These are phyloP conservation scores for Drosophila melanosoma DNA, from an alignment of 2,888 invertebrate species.

Conservation along the genomic window DNA sequence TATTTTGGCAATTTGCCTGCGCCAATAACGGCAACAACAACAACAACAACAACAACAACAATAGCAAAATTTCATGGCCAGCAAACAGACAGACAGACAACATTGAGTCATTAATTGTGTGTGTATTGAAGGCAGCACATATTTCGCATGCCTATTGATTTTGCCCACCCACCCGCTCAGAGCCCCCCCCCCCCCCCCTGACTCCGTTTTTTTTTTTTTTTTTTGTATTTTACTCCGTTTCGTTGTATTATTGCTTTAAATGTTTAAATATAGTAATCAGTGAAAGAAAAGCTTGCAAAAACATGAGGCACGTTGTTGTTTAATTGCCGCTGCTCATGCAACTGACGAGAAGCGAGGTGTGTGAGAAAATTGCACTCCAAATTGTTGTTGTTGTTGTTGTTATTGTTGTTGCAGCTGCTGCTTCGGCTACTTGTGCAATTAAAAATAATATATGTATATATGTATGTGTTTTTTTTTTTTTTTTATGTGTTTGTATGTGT, in stretches of 20 bases:
- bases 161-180: conserved; percentile 22
- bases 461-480: background rate
- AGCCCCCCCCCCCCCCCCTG: no score
- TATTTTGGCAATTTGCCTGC: conserved; percentile 63
- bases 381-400: conserved; percentile 31
- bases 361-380: conserved; percentile 52
- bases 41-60: conserved; percentile 20
- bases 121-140: conserved; percentile 44
- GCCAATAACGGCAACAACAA: conserved; percentile 19
- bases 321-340: conserved; percentile 73
- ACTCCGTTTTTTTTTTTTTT: no score
- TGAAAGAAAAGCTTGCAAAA: conserved; percentile 57
- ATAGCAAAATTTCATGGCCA: conserved; percentile 43
- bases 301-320: conserved; percentile 64
- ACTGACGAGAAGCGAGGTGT: conserved; percentile 45
- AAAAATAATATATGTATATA: conserved; percentile 62
- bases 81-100: conserved; percentile 27
- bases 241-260: conserved; percentile 62
- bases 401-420: no score
- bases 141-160: conserved; percentile 72
- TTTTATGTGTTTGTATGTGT: conserved; percentile 19
- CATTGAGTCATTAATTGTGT: conserved; percentile 41
- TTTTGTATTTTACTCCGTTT: conserved; percentile 27
- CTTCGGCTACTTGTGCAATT: conserved; percentile 45
- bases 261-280: conserved; percentile 74